phyloP scores from a whole-genome alignment of 2,888 invertebrate species.

The Tricholauxania praeusta region DNA sequence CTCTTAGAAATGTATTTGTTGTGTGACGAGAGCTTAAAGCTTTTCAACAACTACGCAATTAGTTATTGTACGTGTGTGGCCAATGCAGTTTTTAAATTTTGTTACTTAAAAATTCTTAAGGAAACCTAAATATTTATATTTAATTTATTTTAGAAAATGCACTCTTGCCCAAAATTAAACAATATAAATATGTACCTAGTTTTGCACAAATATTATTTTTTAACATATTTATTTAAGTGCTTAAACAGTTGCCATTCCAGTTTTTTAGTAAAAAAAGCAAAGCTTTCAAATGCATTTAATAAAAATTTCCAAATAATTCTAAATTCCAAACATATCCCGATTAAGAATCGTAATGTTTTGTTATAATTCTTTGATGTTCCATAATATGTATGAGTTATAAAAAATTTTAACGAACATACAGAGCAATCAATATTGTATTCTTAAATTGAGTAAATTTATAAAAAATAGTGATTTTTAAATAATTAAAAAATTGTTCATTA shows the following conservation, averaged over 20 bases:
- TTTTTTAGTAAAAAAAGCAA: not conserved
- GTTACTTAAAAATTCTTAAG: no score
- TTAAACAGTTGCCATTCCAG: slow-evolving; percentile 28
- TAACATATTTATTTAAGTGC: not conserved
- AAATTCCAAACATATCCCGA: slow-evolving; percentile 36
- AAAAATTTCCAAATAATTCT: slow-evolving; percentile 4
- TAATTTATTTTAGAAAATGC: slow-evolving; percentile 13
- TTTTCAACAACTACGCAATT: no score
- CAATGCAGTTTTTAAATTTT: no score
- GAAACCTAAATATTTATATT: slow-evolving; percentile 1
- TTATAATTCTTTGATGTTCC: no score
- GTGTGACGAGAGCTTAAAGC: no score
- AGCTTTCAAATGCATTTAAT: not conserved
- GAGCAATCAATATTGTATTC: no score
- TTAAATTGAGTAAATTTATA: no score
- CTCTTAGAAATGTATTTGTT: no score
- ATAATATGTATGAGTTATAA: no score
- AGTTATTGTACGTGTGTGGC: no score
- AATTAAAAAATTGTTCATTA: slow-evolving; percentile 21
- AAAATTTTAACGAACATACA: no score
- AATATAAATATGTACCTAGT: slow-evolving; percentile 15
- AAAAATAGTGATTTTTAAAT: slow-evolving; percentile 15
- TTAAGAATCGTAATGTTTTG: slow-evolving; percentile 25
- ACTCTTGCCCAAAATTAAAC: slow-evolving; percentile 40
- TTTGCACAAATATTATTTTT: not conserved